Conservation (phyloP, 2,797 vertebrate genomes). For the Gymnoscopelus braueri region DNA sequence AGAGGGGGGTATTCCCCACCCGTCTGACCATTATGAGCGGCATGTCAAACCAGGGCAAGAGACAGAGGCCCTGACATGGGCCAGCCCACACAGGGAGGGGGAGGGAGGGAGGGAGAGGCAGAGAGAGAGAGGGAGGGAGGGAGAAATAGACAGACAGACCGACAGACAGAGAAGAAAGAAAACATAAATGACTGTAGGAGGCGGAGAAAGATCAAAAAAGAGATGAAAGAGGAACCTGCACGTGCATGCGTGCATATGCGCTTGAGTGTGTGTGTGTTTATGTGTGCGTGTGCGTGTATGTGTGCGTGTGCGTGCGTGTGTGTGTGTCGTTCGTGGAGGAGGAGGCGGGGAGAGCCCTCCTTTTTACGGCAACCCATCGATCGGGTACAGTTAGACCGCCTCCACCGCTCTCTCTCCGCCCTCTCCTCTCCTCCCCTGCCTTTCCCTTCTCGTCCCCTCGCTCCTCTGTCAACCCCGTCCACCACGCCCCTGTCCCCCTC, state of each 20-base stretch:
- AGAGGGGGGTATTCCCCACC: conserved; percentile 67
- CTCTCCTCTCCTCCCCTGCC: conserved; percentile 54
- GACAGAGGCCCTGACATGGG: conserved; percentile 77
- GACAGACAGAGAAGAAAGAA: conserved; percentile 43
- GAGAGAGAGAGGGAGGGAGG: background rate
- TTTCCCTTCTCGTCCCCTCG: conserved; percentile 23
- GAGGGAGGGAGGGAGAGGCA: conserved; percentile 6
- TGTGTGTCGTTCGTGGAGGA: conserved; percentile 17
- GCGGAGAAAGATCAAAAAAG: no score
- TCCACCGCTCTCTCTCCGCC: conserved; percentile 49
- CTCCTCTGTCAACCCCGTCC: conserved; percentile 22
- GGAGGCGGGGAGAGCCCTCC: conserved; percentile 42
- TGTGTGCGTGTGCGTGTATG: no score
- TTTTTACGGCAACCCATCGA: conserved; percentile 74
- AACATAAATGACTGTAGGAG: background rate
- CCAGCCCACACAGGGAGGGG: conserved; percentile 72
- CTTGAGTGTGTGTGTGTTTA: no score
- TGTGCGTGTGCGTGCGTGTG: no score
- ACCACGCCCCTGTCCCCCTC: conserved; percentile 44
- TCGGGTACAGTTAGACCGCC: conserved; percentile 70
- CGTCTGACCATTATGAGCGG: conserved; percentile 86
- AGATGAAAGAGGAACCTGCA: no score
- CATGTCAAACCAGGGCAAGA: conserved; percentile 82
- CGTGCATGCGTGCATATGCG: no score
- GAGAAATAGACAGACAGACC: conserved; percentile 3